phyloP scores from a whole-genome alignment of 2,888 invertebrate species.

The Netelia fuscicornis region DNA sequence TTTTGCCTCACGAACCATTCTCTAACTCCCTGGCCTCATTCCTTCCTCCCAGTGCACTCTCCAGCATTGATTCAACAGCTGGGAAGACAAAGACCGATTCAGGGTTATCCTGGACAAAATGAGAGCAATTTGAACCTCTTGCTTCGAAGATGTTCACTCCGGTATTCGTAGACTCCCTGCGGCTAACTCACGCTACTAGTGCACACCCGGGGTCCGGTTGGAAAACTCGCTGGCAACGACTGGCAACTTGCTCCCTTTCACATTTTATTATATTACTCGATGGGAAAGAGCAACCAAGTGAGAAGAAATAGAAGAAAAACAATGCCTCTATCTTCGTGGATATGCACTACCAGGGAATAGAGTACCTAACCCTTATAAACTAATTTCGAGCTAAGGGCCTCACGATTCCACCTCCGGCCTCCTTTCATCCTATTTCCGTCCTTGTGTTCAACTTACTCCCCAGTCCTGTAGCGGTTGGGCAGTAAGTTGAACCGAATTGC shows the following conservation, averaged over 20 bases:
- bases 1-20: constrained; percentile 54
- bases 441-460: not conserved
- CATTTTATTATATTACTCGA: constrained; percentile 75
- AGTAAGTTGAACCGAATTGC: constrained; percentile 12
- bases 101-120: constrained; percentile 69
- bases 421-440: not conserved
- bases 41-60: constrained; percentile 65
- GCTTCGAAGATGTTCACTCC: constrained; percentile 46
- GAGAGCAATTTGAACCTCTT: constrained; percentile 76
- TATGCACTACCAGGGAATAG: constrained; percentile 10
- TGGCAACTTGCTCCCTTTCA: constrained; percentile 71
- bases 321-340: constrained; percentile 57
- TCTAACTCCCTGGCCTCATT: constrained; percentile 65
- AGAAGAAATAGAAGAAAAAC: constrained; percentile 61
- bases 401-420: constrained; percentile 34
- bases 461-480: not conserved
- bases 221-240: constrained; percentile 69
- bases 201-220: constrained; percentile 68
- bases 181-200: constrained; percentile 69
- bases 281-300: constrained; percentile 51
- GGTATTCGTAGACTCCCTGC: constrained; percentile 56
- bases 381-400: constrained; percentile 62
- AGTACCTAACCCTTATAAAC: constrained; percentile 50
- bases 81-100: constrained; percentile 56
- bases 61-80: constrained; percentile 77